Conservation (phyloP, 1,140 invertebrate genomes). For the Adelges cooleyi region DNA sequence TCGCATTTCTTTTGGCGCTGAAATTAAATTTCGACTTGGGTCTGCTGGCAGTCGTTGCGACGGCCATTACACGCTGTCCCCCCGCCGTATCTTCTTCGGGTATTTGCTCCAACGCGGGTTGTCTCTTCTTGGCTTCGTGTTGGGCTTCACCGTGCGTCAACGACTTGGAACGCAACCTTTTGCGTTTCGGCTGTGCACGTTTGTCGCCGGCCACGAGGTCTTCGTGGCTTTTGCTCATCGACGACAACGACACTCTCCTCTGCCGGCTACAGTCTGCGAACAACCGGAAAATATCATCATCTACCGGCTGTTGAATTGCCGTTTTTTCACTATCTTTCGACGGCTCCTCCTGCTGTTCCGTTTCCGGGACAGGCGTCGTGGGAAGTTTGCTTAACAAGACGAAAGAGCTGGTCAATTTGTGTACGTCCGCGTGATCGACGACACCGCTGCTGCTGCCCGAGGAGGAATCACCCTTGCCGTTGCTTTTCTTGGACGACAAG, state of each 20-base stretch:
- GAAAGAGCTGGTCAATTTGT: no score
- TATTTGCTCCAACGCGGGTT: not conserved
- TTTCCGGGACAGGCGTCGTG: no score
- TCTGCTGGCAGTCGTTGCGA: no score
- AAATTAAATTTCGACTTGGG: conserved; percentile 9
- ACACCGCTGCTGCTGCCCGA: no score
- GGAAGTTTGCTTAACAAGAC: no score
- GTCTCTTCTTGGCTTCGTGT: not conserved
- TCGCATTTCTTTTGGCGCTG: not conserved
- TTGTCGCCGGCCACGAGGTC: no score
- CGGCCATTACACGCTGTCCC: no score
- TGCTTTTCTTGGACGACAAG: no score
- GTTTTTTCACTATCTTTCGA: not conserved
- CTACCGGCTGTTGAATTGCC: not conserved
- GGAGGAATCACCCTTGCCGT: no score
- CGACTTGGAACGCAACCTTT: conserved; percentile 6
- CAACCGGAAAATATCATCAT: conserved; percentile 6
- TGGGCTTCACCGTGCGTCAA: not conserved
- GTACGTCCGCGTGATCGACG: no score
- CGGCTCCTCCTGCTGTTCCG: no score
- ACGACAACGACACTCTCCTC: not conserved
- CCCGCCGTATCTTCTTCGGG: not conserved
- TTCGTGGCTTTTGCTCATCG: not conserved
- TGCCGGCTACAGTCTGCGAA: not conserved
- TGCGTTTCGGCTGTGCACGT: not conserved